Evolutionary conservation across 2,113 vertebrate genomes (phyloP).

Genomic region (Mirza zaza): DNA sequence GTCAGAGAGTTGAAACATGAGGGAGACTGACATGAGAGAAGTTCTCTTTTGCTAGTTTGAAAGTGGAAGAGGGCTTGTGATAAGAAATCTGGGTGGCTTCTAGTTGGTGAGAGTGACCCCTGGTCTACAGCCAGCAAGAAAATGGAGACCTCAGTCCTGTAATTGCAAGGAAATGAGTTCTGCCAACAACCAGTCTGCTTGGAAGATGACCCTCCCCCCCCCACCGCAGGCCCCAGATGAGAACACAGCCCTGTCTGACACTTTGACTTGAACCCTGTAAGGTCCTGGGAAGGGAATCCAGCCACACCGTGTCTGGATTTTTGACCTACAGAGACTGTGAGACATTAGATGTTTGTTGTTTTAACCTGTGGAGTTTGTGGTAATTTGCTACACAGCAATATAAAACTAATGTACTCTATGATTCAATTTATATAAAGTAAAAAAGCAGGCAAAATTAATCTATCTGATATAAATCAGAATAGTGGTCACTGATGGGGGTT

Average conservation of each 20-base stretch:
- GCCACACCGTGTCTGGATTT: background rate
- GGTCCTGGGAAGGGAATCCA: background rate
- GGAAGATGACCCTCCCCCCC: background rate
- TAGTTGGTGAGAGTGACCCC: background rate
- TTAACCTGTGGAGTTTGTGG: constrained; percentile 9
- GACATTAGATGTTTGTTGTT: constrained; percentile 40
- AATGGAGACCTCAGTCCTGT: background rate
- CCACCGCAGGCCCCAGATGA: background rate
- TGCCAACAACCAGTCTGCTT: background rate
- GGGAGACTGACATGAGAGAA: background rate
- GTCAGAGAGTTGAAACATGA: background rate
- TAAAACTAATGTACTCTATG: constrained; percentile 7
- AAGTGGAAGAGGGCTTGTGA: background rate
- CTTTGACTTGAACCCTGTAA: background rate
- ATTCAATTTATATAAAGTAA: constrained; percentile 41
- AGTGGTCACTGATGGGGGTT: background rate
- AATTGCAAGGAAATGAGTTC: background rate
- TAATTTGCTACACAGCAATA: constrained; percentile 42
- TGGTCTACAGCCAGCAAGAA: background rate
- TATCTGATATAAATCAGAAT: constrained; percentile 25
- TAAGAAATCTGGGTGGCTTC: background rate
- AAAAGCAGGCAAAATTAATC: constrained; percentile 48
- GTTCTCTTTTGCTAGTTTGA: background rate
- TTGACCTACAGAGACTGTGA: constrained; percentile 11
- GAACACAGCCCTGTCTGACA: background rate